Conservation (phyloP, 1,140 invertebrate species). For the Orchestia grillus region DNA sequence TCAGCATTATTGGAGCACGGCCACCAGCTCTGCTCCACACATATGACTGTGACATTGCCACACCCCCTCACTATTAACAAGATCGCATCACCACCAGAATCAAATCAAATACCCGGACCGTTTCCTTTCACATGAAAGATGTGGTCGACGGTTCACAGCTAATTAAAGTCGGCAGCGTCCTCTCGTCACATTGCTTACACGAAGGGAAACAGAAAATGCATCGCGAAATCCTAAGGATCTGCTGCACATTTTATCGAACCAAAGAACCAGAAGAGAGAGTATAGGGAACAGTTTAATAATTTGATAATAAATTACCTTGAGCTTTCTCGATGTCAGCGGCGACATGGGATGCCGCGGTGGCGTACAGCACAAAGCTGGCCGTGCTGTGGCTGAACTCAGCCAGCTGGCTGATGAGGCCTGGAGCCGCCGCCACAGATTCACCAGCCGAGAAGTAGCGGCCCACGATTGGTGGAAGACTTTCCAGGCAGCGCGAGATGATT, state of each 20-base stretch:
- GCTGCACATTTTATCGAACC: background rate
- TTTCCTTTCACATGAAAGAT: no score
- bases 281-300: background rate
- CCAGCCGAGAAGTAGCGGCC: background rate
- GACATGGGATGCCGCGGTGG: slow-evolving; percentile 80
- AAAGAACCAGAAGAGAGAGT: background rate
- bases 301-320: slow-evolving; percentile 60
- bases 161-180: no score
- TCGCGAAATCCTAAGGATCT: background rate
- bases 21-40: no score
- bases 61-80: no score
- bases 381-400: slow-evolving; percentile 72
- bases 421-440: slow-evolving; percentile 15
- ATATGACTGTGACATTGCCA: no score
- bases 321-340: slow-evolving; percentile 66
- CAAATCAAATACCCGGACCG: no score
- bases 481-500: slow-evolving; percentile 71
- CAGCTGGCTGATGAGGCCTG: slow-evolving; percentile 57
- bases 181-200: no score
- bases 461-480: slow-evolving; percentile 70
- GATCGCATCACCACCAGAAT: no score
- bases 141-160: no score
- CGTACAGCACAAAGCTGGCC: slow-evolving; percentile 78
- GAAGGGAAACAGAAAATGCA: no score
- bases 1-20: no score